Evolutionary conservation across 2,888 invertebrate genomes (phyloP).

Genomic region (Tubulanus polymorphus): DNA sequence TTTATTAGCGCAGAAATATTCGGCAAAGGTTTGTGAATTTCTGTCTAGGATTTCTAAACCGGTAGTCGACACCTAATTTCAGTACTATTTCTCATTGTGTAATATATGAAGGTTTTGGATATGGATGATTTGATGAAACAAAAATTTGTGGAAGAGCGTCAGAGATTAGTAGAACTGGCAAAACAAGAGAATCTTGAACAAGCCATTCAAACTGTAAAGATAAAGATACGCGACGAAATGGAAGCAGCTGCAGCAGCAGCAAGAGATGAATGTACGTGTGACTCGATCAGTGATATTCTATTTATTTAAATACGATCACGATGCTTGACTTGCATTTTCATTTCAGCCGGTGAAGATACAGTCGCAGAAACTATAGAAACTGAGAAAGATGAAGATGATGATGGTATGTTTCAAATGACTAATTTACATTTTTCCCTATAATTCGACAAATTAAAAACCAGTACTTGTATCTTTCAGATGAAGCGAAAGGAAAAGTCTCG

Average conservation of each 20-base stretch:
- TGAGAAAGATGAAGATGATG: conserved; percentile 3
- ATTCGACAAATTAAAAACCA: too few species aligned
- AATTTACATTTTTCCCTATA: too few species aligned
- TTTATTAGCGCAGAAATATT: conserved; percentile 47
- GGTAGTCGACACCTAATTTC: neutral
- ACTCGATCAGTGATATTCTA: too few species aligned
- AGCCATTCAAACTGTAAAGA: conserved; percentile 38
- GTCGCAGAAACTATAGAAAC: conserved; percentile 13
- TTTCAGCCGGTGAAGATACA: conserved; percentile 6
- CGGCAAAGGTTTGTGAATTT: conserved; percentile 40
- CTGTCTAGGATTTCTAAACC: neutral
- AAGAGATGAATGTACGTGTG: too few species aligned
- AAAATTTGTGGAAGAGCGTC: conserved; percentile 36
- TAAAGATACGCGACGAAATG: conserved; percentile 39
- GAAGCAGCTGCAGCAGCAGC: conserved; percentile 22
- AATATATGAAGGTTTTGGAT: conserved; percentile 32
- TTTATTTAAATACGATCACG: too few species aligned
- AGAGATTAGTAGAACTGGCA: conserved; percentile 30
- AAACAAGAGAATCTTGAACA: conserved; percentile 36
- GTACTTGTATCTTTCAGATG: too few species aligned
- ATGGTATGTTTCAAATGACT: conserved; percentile 16
- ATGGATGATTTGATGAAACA: conserved; percentile 43
- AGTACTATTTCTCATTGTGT: neutral
- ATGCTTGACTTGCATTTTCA: too few species aligned
- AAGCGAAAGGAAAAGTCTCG: too few species aligned